Evolutionary conservation across 2,888 invertebrate species (phyloP).

Genomic region (Oasisia sp.): DNA sequence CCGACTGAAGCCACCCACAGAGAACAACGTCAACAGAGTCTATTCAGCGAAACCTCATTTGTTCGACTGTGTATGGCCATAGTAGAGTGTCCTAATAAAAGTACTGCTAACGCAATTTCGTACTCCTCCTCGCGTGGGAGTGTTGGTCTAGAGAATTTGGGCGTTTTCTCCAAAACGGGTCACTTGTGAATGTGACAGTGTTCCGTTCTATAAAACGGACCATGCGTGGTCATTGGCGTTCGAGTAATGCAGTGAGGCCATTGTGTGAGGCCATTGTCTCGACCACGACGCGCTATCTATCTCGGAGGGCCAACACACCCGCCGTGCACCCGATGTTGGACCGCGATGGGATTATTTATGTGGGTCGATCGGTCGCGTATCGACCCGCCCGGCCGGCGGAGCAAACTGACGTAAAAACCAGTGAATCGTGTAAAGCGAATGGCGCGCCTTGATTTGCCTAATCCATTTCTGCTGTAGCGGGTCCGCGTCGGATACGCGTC

Average conservation of each 20-base stretch:
- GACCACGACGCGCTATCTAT: not conserved
- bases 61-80: not conserved
- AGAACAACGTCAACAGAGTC: not conserved
- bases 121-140: not conserved
- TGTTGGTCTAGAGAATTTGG: not conserved
- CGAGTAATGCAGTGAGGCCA: not conserved
- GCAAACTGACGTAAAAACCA: not conserved
- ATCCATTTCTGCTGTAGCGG: not conserved
- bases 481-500: not conserved
- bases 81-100: not conserved
- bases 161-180: not conserved
- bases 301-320: not conserved
- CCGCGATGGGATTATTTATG: not conserved
- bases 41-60: not conserved
- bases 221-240: not conserved
- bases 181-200: not conserved
- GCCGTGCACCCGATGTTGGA: not conserved
- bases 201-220: not conserved
- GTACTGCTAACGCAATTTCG: not conserved
- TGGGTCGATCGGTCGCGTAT: not conserved
- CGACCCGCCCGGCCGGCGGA: not conserved
- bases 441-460: slow-evolving; percentile 9
- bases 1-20: not conserved
- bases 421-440: not conserved
- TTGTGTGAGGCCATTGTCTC: not conserved